Percentiles rank a stretch among this genome's conserved stretches.
phyloP scores from a whole-genome alignment of 1,140 invertebrate species.

The Mya arenaria region DNA sequence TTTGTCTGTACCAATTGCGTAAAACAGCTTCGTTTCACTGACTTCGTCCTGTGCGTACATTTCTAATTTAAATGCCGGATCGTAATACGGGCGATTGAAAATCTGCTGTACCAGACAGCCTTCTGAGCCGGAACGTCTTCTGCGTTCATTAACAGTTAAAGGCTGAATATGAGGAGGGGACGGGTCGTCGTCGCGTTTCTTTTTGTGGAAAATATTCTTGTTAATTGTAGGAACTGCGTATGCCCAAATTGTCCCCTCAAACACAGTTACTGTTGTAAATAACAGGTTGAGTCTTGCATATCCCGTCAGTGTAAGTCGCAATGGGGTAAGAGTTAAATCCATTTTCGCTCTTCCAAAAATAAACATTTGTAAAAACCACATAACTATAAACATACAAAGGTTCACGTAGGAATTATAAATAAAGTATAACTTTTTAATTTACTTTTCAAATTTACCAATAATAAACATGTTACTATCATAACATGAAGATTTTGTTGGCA shows the following conservation, averaged over 20 bases:
- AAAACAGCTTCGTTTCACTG: slow-evolving; percentile 20
- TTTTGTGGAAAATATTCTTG: slow-evolving; percentile 34
- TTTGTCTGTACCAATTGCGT: slow-evolving; percentile 38
- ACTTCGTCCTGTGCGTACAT: slow-evolving; percentile 36
- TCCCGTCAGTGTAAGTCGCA: slow-evolving; percentile 7
- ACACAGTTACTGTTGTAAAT: background rate
- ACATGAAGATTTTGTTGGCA: too few species aligned
- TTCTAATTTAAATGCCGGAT: slow-evolving; percentile 29
- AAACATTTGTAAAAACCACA: background rate
- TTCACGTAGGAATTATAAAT: too few species aligned
- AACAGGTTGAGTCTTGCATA: slow-evolving; percentile 26
- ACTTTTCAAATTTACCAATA: too few species aligned
- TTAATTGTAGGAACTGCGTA: slow-evolving; percentile 1
- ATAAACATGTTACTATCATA: too few species aligned
- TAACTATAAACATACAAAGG: too few species aligned
- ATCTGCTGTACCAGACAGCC: slow-evolving; percentile 27
- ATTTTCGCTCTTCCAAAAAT: slow-evolving; percentile 19
- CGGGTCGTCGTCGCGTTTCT: slow-evolving; percentile 13
- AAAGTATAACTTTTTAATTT: too few species aligned
- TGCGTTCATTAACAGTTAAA: slow-evolving; percentile 7
- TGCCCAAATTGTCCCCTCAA: background rate
- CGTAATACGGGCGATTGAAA: slow-evolving; percentile 10
- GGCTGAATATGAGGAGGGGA: slow-evolving; percentile 15
- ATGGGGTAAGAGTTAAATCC: slow-evolving; percentile 28
- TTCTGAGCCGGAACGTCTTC: slow-evolving; percentile 6